Evolutionary conservation across 2,113 vertebrate species (phyloP).

Genomic region (Thryonomys swinderianus): DNA sequence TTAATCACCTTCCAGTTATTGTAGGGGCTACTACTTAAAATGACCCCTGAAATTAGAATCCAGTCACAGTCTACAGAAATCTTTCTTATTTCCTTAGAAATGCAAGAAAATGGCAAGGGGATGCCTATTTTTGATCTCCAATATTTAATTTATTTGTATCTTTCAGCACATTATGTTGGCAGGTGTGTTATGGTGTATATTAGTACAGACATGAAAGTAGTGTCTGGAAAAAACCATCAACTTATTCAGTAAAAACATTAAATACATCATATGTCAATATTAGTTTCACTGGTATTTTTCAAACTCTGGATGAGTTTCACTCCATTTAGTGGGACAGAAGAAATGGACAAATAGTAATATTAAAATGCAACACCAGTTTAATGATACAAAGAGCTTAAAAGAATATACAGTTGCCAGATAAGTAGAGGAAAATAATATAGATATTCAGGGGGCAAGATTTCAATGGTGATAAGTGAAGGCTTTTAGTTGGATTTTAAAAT

Average conservation of each 20-base stretch:
- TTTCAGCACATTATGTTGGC: neutral
- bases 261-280: neutral
- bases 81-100: neutral
- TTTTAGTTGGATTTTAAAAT: neutral
- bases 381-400: neutral
- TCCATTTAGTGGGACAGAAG: neutral
- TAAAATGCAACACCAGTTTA: neutral
- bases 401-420: neutral
- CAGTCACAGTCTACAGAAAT: neutral
- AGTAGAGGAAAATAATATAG: neutral
- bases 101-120: neutral
- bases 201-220: neutral
- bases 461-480: neutral
- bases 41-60: constrained; percentile 1
- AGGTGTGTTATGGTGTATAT: neutral
- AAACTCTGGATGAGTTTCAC: neutral
- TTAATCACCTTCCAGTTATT: neutral
- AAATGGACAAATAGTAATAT: neutral
- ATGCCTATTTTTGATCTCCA: neutral
- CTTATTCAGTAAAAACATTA: neutral
- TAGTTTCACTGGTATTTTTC: neutral
- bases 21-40: neutral
- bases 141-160: neutral
- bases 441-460: neutral
- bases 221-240: neutral